These are phyloP conservation scores for Zelostemma sp. DNA, from an alignment of 1,140 invertebrate species.

Conservation along the genomic window DNA sequence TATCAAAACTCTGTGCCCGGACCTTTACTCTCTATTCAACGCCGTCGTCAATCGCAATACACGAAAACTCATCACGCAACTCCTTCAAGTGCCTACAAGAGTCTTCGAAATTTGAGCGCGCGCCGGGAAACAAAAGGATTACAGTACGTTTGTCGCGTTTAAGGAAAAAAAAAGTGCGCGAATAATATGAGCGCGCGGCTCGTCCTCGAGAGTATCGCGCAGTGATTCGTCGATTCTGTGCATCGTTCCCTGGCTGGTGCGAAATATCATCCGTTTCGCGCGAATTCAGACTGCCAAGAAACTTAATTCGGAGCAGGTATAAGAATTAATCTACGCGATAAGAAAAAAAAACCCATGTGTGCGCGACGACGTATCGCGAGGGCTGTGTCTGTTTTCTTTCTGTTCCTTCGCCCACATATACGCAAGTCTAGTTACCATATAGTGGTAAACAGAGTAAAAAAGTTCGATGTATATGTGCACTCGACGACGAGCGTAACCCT, in stretches of 20 bases:
- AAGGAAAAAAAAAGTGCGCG: constrained; percentile 23
- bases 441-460: constrained; percentile 33
- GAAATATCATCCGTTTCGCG: constrained; percentile 26
- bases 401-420: constrained; percentile 3
- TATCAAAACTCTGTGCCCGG: constrained; percentile 64
- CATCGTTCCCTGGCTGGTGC: constrained; percentile 29
- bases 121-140: constrained; percentile 17
- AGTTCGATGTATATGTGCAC: constrained; percentile 21
- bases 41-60: constrained; percentile 48
- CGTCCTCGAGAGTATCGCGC: constrained; percentile 11
- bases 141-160: constrained; percentile 14
- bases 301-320: constrained; percentile 31
- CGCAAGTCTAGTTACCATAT: constrained; percentile 27
- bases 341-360: background rate
- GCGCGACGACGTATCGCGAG: too few species aligned
- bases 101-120: constrained; percentile 51
- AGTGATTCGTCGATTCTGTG: constrained; percentile 41
- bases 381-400: background rate
- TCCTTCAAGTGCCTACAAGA: constrained; percentile 56
- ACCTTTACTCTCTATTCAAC: constrained; percentile 57
- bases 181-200: constrained; percentile 46
- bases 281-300: constrained; percentile 20
- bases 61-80: constrained; percentile 50
- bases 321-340: constrained; percentile 6
- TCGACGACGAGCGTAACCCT: constrained; percentile 20